phyloP scores from a whole-genome alignment of 2,888 invertebrate genomes.

The Thecophora atra region DNA sequence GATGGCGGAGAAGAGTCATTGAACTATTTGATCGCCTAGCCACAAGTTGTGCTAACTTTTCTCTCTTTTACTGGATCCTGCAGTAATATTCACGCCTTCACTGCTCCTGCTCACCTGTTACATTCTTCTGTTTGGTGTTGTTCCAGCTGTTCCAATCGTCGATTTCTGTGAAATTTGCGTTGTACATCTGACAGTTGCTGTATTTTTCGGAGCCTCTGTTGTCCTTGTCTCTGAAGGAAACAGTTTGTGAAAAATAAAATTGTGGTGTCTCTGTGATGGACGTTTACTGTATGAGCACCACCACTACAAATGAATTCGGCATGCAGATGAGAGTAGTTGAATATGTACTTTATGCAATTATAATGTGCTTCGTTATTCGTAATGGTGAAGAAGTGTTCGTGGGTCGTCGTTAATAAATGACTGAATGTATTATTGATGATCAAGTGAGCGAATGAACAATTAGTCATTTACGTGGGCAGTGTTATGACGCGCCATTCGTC shows the following conservation, averaged over 20 bases:
- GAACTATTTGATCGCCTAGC: no score
- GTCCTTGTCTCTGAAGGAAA: constrained; percentile 51
- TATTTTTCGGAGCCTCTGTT: constrained; percentile 61
- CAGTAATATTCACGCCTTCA: no score
- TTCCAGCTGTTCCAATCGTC: constrained; percentile 55
- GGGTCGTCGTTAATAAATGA: no score
- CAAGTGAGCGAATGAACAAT: neutral
- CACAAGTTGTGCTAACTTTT: no score
- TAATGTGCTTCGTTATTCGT: no score
- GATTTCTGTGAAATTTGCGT: constrained; percentile 60
- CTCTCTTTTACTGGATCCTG: no score
- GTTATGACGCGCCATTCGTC: constrained; percentile 69
- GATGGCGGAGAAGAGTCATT: no score
- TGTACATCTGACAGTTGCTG: constrained; percentile 68
- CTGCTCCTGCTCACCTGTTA: constrained; percentile 44
- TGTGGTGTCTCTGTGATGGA: neutral
- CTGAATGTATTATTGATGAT: no score
- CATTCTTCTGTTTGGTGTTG: constrained; percentile 46
- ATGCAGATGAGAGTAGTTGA: neutral
- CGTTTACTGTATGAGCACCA: neutral
- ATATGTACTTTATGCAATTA: neutral
- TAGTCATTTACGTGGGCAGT: constrained; percentile 67
- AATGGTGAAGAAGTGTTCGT: no score
- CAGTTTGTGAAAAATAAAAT: constrained; percentile 18
- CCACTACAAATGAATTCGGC: neutral